Percentiles rank a stretch among this genome's conserved stretches.
Conservation (phyloP, 1,140 invertebrate genomes). For the Drosophila lowei region DNA sequence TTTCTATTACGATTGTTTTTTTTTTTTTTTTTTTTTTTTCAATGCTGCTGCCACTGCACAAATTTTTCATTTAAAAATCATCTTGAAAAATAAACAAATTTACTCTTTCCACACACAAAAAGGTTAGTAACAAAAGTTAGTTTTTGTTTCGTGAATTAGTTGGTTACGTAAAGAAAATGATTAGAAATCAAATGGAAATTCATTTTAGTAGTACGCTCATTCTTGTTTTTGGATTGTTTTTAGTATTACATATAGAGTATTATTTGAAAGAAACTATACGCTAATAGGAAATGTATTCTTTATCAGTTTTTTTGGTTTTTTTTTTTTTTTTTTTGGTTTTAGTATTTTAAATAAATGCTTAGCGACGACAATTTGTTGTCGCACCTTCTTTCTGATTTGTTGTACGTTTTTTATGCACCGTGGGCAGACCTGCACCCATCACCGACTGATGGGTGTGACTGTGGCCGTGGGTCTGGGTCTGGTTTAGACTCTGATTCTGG, state of each 20-base stretch:
- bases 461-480: slow-evolving; percentile 62
- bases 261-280: slow-evolving; percentile 74
- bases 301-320: slow-evolving; percentile 24
- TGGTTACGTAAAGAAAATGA: slow-evolving; percentile 55
- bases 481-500: slow-evolving; percentile 76
- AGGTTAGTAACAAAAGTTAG: slow-evolving; percentile 56
- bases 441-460: slow-evolving; percentile 72
- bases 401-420: slow-evolving; percentile 84
- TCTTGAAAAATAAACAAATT: slow-evolving; percentile 61
- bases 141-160: slow-evolving; percentile 29
- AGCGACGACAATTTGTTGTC: slow-evolving; percentile 83
- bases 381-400: slow-evolving; percentile 84
- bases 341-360: slow-evolving; percentile 63
- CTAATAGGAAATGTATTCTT: slow-evolving; percentile 66
- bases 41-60: slow-evolving; percentile 68
- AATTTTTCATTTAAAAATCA: slow-evolving; percentile 46
- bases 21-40: slow-evolving; percentile 24
- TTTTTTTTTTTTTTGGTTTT: slow-evolving; percentile 37
- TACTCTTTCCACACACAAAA: slow-evolving; percentile 55
- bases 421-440: slow-evolving; percentile 83
- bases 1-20: slow-evolving; percentile 27
- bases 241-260: slow-evolving; percentile 53
- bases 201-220: slow-evolving; percentile 55
- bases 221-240: slow-evolving; percentile 55
- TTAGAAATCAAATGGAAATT: slow-evolving; percentile 65